Evolutionary conservation across 2,113 vertebrate species (phyloP).

Genomic region (Oenanthe oenanthe): DNA sequence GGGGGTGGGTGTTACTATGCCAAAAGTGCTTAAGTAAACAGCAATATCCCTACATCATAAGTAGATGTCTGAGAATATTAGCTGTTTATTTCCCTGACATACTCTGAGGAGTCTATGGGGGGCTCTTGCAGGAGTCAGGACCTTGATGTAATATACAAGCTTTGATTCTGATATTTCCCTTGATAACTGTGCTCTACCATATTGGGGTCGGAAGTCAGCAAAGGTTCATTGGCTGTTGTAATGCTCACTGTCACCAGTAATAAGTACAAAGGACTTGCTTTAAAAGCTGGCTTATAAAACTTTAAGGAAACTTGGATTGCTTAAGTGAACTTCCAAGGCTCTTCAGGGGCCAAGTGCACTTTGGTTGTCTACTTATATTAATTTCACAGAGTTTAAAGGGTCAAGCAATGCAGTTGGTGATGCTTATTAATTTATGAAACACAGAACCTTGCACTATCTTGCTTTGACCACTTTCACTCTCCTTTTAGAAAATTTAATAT

Average conservation of each 20-base stretch:
- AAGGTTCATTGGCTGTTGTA: slow-evolving; percentile 83
- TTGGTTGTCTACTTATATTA: slow-evolving; percentile 96
- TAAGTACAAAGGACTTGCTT: slow-evolving; percentile 86
- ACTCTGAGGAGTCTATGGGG: slow-evolving; percentile 74
- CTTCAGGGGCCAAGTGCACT: slow-evolving; percentile 77
- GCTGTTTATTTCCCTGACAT: slow-evolving; percentile 75
- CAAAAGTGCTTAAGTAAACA: slow-evolving; percentile 52
- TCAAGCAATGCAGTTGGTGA: slow-evolving; percentile 91
- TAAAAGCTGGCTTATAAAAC: slow-evolving; percentile 94
- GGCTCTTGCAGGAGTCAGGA: slow-evolving; percentile 79
- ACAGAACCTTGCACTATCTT: slow-evolving; percentile 79
- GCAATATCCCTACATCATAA: background rate
- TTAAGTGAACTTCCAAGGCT: slow-evolving; percentile 89
- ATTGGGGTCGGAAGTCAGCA: slow-evolving; percentile 83
- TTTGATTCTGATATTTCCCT: slow-evolving; percentile 83
- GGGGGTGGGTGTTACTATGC: background rate
- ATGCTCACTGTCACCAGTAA: slow-evolving; percentile 84
- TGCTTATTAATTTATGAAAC: slow-evolving; percentile 93
- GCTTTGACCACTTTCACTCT: slow-evolving; percentile 63
- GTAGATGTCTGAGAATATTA: slow-evolving; percentile 66
- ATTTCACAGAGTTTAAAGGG: slow-evolving; percentile 97
- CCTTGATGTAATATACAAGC: slow-evolving; percentile 80
- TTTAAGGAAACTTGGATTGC: slow-evolving; percentile 91
- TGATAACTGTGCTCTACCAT: slow-evolving; percentile 75
- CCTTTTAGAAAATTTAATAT: slow-evolving; percentile 74